Base-by-base conservation (phyloP, 2,888 invertebrate species). In the Nebria salina region DNA sequence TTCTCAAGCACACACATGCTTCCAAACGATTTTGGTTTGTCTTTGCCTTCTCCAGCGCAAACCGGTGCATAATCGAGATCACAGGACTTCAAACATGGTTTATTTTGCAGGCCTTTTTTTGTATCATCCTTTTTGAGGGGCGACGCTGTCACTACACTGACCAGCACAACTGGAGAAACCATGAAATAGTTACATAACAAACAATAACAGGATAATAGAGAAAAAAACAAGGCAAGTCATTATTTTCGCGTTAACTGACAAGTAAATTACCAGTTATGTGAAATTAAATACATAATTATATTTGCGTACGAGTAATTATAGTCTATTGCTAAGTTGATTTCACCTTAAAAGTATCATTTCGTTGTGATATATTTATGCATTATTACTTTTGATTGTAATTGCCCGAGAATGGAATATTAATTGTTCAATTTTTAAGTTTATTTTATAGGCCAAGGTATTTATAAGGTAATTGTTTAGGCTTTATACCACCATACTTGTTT, bases 1-100 rank as follows among this genome's bases (percentile, higher is more conserved):
- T 92, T 92, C 82, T 91, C 90, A 88, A 94, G 88, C 72, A 92
- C 92, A 86, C 94, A 94, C 83, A 91, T 91, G 85, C 89, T 92
- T 83, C 92, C 93, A 84, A 93, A 93, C 0, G 93, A 92, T 86
- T 87, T 91, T 87, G 86, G 91, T 65, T 88, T 89, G 64, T 84
- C 83, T 82, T 92, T 90, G 83, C 89, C 91, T 85, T 93, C 92
- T 82, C 92, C 92, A 1, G 91, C 93, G 86, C 94, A 94, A 82
- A 94, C 86, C 8, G 93, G 93, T 11, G 92, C 91, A 84, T 91
- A 90, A 41, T 88, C 88, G 6, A 86, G 87, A 7, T 86, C 86
- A 85, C 93, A 94, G 84, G 91, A 91, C n/a, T 90, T 90, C 83
- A 89, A 86, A 85, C 92, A 92, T 1, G 91, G 90, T 87, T 91